phyloP scores from a whole-genome alignment of 1,140 invertebrate genomes.

The Brachionus calyciflorus region DNA sequence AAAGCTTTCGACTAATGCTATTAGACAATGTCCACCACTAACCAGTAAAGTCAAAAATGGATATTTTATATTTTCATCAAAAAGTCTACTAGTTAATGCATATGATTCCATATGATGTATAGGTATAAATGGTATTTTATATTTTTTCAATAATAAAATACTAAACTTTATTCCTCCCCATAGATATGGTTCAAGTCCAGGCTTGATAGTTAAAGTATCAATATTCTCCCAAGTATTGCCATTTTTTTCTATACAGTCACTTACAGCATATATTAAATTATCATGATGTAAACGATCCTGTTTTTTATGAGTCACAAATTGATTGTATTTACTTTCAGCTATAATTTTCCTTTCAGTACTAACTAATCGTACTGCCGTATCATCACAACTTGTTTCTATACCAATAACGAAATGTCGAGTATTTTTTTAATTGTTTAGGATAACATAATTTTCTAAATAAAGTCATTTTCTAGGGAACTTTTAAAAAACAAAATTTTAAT shows the following conservation, averaged over 20 bases:
- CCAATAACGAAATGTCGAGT: slow-evolving; percentile 67
- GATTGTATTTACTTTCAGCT: slow-evolving; percentile 67
- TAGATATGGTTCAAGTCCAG: slow-evolving; percentile 77
- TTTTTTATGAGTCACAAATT: slow-evolving; percentile 54
- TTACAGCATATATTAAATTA: slow-evolving; percentile 74
- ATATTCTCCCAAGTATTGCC: slow-evolving; percentile 1
- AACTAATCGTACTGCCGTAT: slow-evolving; percentile 86
- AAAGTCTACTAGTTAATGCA: slow-evolving; percentile 63
- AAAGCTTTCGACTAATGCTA: slow-evolving; percentile 73
- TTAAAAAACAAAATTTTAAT: too few species aligned
- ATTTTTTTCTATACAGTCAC: slow-evolving; percentile 54
- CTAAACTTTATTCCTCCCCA: slow-evolving; percentile 79
- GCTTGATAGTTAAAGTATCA: slow-evolving; percentile 81
- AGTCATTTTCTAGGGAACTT: too few species aligned
- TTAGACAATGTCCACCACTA: slow-evolving; percentile 80
- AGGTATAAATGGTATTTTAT: slow-evolving; percentile 72
- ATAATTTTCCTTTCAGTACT: slow-evolving; percentile 70
- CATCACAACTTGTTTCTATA: slow-evolving; percentile 98
- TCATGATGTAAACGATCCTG: slow-evolving; percentile 68
- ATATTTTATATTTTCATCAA: slow-evolving; percentile 69
- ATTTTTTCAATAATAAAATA: slow-evolving; percentile 69
- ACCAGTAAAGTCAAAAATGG: slow-evolving; percentile 84
- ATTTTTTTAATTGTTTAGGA: too few species aligned
- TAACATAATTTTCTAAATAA: too few species aligned
- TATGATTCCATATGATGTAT: slow-evolving; percentile 99